These are phyloP conservation scores for Lepisosteus oculatus DNA, from an alignment of 2,113 vertebrate species.

Conservation along the genomic window DNA sequence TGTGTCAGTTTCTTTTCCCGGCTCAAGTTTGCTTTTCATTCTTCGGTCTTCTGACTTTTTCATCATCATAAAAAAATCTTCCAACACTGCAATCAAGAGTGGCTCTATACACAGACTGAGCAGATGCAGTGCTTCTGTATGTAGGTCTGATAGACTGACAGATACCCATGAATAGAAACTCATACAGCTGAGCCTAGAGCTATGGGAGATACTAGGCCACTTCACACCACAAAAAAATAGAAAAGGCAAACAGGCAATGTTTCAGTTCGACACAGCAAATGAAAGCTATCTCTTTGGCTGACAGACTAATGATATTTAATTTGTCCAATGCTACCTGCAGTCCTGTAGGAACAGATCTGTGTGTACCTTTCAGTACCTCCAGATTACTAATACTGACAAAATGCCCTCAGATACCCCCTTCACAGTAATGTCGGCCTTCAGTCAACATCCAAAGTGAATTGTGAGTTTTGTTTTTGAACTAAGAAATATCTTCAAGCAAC, in stretches of 20 bases:
- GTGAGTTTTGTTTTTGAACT: slow-evolving; percentile 8
- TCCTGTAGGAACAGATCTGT: neutral
- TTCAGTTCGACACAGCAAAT: neutral
- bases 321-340: slow-evolving; percentile 1
- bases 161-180: too few relatives aligned
- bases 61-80: too few relatives aligned
- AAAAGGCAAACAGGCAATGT: neutral
- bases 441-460: slow-evolving; percentile 17
- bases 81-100: too few relatives aligned
- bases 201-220: neutral
- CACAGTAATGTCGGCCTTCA: neutral
- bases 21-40: too few relatives aligned
- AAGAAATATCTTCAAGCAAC: neutral
- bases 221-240: neutral
- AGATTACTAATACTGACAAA: neutral
- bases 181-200: neutral
- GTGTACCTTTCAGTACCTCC: neutral
- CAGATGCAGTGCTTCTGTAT: too few relatives aligned
- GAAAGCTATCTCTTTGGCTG: neutral
- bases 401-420: too few relatives aligned
- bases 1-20: too few relatives aligned
- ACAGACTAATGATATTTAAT: slow-evolving; percentile 1
- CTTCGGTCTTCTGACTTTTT: too few relatives aligned
- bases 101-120: too few relatives aligned
- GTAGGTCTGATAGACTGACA: too few relatives aligned